Evolutionary conservation across 64 coral and sea anemone species (phyloP).

Genomic region (Hydrozoanthus tunicans): DNA sequence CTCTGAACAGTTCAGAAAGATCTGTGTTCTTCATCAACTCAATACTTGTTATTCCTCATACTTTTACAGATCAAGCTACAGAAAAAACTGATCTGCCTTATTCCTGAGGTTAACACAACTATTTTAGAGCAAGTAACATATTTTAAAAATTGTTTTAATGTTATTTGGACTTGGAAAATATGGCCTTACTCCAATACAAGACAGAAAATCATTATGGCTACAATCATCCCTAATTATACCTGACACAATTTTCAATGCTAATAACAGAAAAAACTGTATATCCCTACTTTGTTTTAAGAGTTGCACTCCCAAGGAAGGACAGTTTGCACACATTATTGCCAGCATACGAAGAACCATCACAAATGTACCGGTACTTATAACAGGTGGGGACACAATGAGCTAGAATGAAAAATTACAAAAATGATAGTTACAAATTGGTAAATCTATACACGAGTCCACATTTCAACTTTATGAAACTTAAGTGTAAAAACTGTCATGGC

Average conservation of each 20-base stretch:
- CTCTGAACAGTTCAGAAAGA: background rate
- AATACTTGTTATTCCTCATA: conserved; percentile 39
- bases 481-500: too few species aligned
- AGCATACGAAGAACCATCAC: background rate
- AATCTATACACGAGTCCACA: too few species aligned
- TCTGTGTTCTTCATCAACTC: conserved; percentile 28
- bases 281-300: conserved; percentile 92
- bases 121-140: too few species aligned
- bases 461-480: too few species aligned
- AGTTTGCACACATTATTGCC: conserved; percentile 91
- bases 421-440: too few species aligned
- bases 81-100: conserved; percentile 44
- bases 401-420: too few species aligned
- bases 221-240: too few species aligned
- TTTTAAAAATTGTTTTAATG: too few species aligned
- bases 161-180: too few species aligned
- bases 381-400: background rate
- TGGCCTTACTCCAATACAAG: too few species aligned
- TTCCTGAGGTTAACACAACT: conserved; percentile 23
- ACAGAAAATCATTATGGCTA: too few species aligned
- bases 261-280: background rate
- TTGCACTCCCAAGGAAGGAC: conserved; percentile 87
- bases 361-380: background rate
- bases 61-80: conserved; percentile 56
- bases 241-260: background rate